Percentiles rank a stretch among this genome's conserved stretches.
phyloP scores from a whole-genome alignment of 2,113 vertebrate genomes.

The Suricata suricatta region DNA sequence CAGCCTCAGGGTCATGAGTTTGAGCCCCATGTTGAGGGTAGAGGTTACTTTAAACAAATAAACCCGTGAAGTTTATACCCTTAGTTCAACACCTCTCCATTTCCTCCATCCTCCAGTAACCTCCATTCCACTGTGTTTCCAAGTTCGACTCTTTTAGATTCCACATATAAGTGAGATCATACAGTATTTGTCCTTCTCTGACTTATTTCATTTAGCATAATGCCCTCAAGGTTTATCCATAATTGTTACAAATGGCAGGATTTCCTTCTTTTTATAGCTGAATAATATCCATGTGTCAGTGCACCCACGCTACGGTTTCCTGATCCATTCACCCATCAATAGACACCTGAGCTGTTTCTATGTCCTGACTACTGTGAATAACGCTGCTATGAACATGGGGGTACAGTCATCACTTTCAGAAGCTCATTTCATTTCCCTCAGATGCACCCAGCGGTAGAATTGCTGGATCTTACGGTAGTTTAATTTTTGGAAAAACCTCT shows the following conservation, averaged over 20 bases:
- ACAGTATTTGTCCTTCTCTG: background rate
- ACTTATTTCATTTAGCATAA: background rate
- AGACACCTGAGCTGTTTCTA: background rate
- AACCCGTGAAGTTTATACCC: background rate
- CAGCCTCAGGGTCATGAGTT: background rate
- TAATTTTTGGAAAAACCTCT: background rate
- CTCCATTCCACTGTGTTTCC: background rate
- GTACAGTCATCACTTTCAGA: background rate
- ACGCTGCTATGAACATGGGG: background rate
- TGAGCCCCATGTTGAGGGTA: background rate
- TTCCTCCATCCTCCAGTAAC: background rate
- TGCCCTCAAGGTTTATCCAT: background rate
- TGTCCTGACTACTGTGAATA: background rate
- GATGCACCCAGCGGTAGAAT: background rate
- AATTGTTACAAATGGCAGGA: background rate
- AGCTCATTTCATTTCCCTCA: background rate
- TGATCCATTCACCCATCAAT: background rate
- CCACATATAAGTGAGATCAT: background rate
- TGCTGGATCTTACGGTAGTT: background rate
- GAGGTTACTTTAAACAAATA: background rate
- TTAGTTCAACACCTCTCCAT: background rate
- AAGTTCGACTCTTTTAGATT: background rate
- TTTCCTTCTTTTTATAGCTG: background rate
- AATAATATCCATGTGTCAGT: background rate
- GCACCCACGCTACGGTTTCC: background rate